Evolutionary conservation across 2,888 invertebrate genomes (phyloP).

Genomic region (Schrankia costaestrigalis): DNA sequence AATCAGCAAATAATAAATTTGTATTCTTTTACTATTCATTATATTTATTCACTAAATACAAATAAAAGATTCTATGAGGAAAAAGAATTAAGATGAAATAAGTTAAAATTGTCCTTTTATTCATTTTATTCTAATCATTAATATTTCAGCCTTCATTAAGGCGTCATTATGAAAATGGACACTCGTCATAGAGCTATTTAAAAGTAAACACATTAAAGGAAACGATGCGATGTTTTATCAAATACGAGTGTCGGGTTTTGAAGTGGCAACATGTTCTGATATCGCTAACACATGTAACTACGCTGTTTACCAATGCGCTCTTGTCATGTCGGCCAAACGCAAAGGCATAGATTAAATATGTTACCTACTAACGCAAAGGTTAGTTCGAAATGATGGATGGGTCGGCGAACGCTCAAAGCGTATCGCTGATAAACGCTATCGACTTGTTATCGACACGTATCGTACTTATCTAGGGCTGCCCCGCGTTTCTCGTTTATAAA

Average conservation of each 20-base stretch:
- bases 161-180: slow-evolving; percentile 37
- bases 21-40: no score
- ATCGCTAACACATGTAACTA: slow-evolving; percentile 71
- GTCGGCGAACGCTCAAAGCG: slow-evolving; percentile 75
- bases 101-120: no score
- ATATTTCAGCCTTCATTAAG: slow-evolving; percentile 35
- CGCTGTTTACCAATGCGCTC: slow-evolving; percentile 61
- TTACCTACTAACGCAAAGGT: slow-evolving; percentile 47
- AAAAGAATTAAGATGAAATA: no score
- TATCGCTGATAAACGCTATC: slow-evolving; percentile 66
- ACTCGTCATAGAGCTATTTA: slow-evolving; percentile 41
- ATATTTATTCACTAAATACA: no score
- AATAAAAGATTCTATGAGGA: no score
- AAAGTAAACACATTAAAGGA: slow-evolving; percentile 61
- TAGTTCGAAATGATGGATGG: slow-evolving; percentile 68
- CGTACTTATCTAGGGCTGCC: slow-evolving; percentile 48
- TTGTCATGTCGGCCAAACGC: slow-evolving; percentile 62
- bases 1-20: no score
- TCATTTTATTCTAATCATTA: no score
- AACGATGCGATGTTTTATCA: slow-evolving; percentile 58
- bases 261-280: slow-evolving; percentile 70
- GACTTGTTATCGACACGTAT: slow-evolving; percentile 54
- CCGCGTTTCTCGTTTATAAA: slow-evolving; percentile 4
- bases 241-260: slow-evolving; percentile 54
- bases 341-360: slow-evolving; percentile 61